These are phyloP conservation scores for Hyperopisus bebe DNA, from an alignment of 2,113 vertebrate genomes.

Conservation along the genomic window DNA sequence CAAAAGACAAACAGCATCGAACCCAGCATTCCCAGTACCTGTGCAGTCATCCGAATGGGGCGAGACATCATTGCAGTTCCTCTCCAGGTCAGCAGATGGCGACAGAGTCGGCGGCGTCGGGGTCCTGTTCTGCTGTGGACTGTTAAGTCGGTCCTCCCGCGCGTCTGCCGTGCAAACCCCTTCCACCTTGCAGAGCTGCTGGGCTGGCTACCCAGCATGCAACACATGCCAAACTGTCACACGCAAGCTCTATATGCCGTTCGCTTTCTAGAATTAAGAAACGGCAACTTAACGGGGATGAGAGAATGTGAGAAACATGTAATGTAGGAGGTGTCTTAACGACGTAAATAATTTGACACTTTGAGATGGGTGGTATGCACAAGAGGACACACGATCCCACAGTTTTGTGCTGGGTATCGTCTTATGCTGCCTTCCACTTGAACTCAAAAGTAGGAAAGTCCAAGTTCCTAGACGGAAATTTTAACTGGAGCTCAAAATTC, in stretches of 20 bases:
- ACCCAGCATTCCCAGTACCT: constrained; percentile 54
- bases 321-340: neutral
- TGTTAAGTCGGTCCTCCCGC: constrained; percentile 57
- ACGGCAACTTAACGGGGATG: neutral
- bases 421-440: neutral
- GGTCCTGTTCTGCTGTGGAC: constrained; percentile 55
- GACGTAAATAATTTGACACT: neutral
- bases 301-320: neutral
- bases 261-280: neutral
- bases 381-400: neutral
- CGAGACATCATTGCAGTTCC: constrained; percentile 58
- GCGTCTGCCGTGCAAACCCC: constrained; percentile 66
- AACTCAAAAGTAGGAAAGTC: neutral
- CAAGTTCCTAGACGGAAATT: neutral
- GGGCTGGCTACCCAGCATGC: constrained; percentile 31
- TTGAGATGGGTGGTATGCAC: neutral
- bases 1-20: neutral
- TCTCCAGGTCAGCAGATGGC: constrained; percentile 60
- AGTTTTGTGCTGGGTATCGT: neutral
- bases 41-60: constrained; percentile 58
- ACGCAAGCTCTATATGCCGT: neutral
- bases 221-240: neutral
- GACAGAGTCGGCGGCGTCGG: constrained; percentile 62
- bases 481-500: neutral
- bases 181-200: constrained; percentile 71